Evolutionary conservation across 2,888 invertebrate genomes (phyloP), one percentile per base, ranked within the genome.

Genomic region (Crepidodera aurea): DNA sequence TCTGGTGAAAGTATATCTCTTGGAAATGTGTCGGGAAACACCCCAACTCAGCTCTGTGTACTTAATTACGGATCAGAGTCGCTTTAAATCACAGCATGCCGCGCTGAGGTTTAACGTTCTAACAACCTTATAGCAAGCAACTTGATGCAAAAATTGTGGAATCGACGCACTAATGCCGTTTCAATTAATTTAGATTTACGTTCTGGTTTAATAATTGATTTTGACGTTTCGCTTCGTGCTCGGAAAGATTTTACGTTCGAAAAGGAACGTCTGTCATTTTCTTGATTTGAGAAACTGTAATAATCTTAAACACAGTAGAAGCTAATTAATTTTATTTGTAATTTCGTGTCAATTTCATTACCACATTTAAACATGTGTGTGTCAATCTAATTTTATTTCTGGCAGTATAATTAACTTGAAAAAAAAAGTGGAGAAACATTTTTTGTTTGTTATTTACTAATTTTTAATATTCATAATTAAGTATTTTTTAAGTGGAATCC

Each of bases 11-110:
- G 67, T 69, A 70, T 69, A 68, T 69, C 69, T 71, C 70, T 73
- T 69, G 74, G 73, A 76, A 77, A 76, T 77, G 76, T 73, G 73
- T 71, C 72, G 72, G 73, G 73, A 75, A 75, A 73, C 54, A 37
- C 54, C 63, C 60, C 61, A 48, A 16, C 27, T 44, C 22, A 56
- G 50, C 71, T 75, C 71, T 69, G 69, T 71, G 67, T 70, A 74
- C 71, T 79, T 78, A 78, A 79, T 78, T 78, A 77, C 73, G 73
- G 73, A 73, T 72, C 73, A 72, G 75, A 69, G 70, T 69, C 72
- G 65, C 75, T 74, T 74, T 75, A 77, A 78, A 78, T 78, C 77
- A 77, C 74, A 74, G 77, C 75, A 70, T 68, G 71, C 69, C 69
- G 59, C 51, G 48, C 55, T 51, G 59, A 62, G 69, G 48, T 57